Conservation (phyloP, 35 echinoderm and acorn worm species). For the Antedon bifida region DNA sequence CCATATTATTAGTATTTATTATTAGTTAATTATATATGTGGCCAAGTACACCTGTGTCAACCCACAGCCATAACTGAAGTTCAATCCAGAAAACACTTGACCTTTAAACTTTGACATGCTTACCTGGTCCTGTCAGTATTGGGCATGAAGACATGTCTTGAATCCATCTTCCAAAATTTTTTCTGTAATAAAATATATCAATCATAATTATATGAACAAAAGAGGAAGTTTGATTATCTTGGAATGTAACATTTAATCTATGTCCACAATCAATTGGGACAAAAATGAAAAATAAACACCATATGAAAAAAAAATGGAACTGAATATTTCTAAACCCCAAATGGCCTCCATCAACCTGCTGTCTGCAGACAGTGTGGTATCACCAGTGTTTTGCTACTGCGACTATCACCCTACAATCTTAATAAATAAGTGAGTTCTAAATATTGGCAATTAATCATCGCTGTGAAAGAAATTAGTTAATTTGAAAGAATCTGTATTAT, state of each 20-base stretch:
- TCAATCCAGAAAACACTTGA: too few species aligned
- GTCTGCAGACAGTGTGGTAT: not conserved
- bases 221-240: not conserved
- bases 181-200: not conserved
- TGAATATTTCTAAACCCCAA: not conserved
- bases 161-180: constrained; percentile 11
- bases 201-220: not conserved
- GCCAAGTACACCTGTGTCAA: too few species aligned
- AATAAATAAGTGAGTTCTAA: not conserved
- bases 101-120: too few species aligned
- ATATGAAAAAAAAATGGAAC: not conserved
- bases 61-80: too few species aligned
- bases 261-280: not conserved
- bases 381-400: not conserved
- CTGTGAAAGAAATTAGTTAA: not conserved
- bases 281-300: not conserved
- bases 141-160: constrained; percentile 26
- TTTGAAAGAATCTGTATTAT: not conserved
- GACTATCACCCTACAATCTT: not conserved
- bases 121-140: constrained; percentile 12
- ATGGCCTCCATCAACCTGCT: not conserved
- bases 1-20: too few species aligned
- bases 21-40: too few species aligned
- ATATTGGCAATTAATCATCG: not conserved
- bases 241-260: not conserved